Conservation (phyloP, 2,888 invertebrate species). For the Lomographa bimaculata region DNA sequence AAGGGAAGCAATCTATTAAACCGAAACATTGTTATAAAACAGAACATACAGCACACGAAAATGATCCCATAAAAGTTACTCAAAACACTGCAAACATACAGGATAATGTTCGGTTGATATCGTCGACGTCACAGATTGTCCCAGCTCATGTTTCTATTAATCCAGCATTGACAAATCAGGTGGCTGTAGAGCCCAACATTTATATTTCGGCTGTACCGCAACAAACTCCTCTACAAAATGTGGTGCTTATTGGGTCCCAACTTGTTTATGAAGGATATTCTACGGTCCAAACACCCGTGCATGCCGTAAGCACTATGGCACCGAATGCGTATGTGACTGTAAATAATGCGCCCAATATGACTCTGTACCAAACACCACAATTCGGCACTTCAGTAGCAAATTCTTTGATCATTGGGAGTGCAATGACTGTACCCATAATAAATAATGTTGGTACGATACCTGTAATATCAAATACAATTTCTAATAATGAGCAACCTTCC, state of each 20-base stretch:
- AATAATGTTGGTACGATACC: conserved; percentile 23
- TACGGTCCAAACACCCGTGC: conserved; percentile 39
- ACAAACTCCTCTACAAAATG: conserved; percentile 46
- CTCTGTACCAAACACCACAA: conserved; percentile 51
- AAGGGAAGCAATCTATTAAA: conserved; percentile 3
- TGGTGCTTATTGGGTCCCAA: conserved; percentile 54
- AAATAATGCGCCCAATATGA: conserved; percentile 45
- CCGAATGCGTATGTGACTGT: conserved; percentile 44
- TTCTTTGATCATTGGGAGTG: conserved; percentile 50
- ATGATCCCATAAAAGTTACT: not conserved
- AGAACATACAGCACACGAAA: conserved; percentile 5
- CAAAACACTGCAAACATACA: conserved; percentile 5
- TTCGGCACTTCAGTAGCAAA: conserved; percentile 48
- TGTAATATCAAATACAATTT: conserved; percentile 12
- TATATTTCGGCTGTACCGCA: conserved; percentile 42
- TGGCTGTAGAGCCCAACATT: conserved; percentile 36
- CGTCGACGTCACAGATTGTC: conserved; percentile 8
- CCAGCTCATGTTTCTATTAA: conserved; percentile 4
- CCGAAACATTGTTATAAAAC: conserved; percentile 4
- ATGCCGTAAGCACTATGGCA: conserved; percentile 29
- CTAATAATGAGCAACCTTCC: conserved; percentile 3
- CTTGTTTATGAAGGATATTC: conserved; percentile 51
- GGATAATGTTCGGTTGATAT: not conserved
- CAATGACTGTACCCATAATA: conserved; percentile 35
- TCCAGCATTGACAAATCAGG: conserved; percentile 9